Evolutionary conservation across 2,113 vertebrate genomes (phyloP).

Genomic region (Indicator maculatus): DNA sequence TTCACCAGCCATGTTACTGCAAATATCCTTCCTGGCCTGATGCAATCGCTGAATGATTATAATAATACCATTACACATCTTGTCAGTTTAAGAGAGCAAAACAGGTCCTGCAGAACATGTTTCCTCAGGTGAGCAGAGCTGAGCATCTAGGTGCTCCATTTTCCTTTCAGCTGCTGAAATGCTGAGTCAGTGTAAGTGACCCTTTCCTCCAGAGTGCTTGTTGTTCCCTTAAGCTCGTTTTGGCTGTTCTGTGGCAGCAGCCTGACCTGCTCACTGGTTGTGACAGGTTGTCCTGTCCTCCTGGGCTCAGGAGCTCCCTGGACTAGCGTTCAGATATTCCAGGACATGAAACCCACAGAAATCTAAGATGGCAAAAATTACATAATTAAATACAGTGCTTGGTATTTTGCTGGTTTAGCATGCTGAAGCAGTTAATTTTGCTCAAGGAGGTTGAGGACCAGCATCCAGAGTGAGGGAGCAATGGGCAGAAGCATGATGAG

Average conservation of each 20-base stretch:
- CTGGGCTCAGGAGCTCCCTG: background rate
- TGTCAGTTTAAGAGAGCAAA: background rate
- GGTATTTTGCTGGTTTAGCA: background rate
- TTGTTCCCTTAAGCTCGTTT: background rate
- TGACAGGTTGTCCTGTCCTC: background rate
- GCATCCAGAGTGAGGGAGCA: background rate
- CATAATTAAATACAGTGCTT: background rate
- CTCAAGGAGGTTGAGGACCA: accelerated
- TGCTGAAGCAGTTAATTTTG: background rate
- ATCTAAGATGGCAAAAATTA: background rate
- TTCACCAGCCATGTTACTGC: background rate
- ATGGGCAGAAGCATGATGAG: background rate
- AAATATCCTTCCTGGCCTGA: background rate
- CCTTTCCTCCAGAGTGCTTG: accelerated
- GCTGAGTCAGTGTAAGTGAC: background rate
- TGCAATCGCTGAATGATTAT: background rate
- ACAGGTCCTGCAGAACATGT: background rate
- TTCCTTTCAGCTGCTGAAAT: background rate
- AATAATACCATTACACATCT: background rate
- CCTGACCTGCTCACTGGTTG: background rate
- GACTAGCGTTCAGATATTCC: background rate
- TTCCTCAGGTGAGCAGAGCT: background rate
- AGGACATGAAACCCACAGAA: background rate
- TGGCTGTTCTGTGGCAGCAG: background rate
- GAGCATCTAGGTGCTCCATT: background rate